A percentile compares a stretch with the other conserved stretches of the same genome.
phyloP scores from a whole-genome alignment of 1,140 invertebrate species.

The Odontomachus brunneus region DNA sequence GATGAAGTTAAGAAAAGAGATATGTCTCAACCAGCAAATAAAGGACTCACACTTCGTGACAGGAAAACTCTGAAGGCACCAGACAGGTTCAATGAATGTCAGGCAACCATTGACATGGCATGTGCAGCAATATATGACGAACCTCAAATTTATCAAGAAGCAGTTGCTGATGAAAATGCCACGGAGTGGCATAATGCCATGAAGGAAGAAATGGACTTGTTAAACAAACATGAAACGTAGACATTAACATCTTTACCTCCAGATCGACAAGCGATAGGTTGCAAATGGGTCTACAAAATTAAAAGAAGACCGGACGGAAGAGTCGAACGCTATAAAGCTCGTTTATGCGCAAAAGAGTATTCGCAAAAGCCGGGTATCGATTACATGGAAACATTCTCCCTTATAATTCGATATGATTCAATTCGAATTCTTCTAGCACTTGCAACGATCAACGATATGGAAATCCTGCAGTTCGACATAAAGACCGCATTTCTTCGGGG shows the following conservation, averaged over 20 bases:
- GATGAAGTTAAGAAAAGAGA: not conserved
- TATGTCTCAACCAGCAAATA: no score
- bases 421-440: not conserved
- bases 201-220: not conserved
- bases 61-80: not conserved
- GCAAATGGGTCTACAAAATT: constrained; percentile 5
- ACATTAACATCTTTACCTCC: not conserved
- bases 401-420: not conserved
- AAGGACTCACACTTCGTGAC: not conserved
- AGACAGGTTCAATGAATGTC: not conserved
- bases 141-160: constrained; percentile 4
- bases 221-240: not conserved
- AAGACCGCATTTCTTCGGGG: not conserved
- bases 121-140: not conserved
- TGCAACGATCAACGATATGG: not conserved
- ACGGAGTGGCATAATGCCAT: not conserved
- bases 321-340: not conserved
- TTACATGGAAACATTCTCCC: not conserved
- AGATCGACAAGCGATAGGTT: not conserved
- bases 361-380: not conserved
- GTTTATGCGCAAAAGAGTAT: not conserved
- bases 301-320: not conserved
- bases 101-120: not conserved
- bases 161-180: not conserved
- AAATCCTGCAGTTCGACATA: constrained; percentile 1